Evolutionary conservation across 2,113 vertebrate species (phyloP), one percentile per base, ranked within the genome.

Genomic region (Neofelis nebulosa): DNA sequence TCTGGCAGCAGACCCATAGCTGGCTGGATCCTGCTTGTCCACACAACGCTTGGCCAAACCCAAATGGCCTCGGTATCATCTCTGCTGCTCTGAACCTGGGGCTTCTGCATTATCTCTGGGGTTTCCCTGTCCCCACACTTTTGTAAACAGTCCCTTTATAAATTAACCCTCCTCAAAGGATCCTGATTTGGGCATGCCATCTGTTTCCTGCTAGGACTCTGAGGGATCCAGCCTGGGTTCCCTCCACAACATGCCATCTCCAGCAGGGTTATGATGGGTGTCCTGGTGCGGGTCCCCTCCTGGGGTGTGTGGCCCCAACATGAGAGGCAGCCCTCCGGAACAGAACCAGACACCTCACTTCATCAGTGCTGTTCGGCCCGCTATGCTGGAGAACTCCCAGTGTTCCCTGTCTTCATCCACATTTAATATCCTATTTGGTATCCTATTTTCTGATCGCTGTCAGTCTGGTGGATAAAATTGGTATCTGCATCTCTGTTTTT

Each of bases 301-400:
- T 0, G 31, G 31, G n/a, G 48, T 5, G 31, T 33, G 31, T 10
- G 13, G 31, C 14, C 21, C 57, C 21, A 61, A 19, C 2, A 1
- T 80, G 78, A 80, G 31, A 21, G 78, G 78, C 31, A 13, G 68
- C 78, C 48, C 18, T 79, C 31, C 3, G 21, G 29, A 16, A 33
- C 48, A 79, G 78, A 80, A 7, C 16, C 10, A 2, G 10, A 52
- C 78, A 21, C 10, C 5, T 14, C 41, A 21, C 73, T 41, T 41
- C 38, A 45, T 45, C 73, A 29, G 13, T 41, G 15, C 41, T 7
- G 7, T 41, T 41, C 14, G 2, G 73, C 14, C 38, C 14, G 14
- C 73, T 25, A 29, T 15, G 25, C 73, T 45, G 6, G 14, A 29
- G 25, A 29, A 41, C 73, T 15, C 14, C 25, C 41, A 27, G 45